Evolutionary conservation across 37 sponge, comb jelly and placozoan species (phyloP).

Genomic region (Chondrilla cf. caribensis): DNA sequence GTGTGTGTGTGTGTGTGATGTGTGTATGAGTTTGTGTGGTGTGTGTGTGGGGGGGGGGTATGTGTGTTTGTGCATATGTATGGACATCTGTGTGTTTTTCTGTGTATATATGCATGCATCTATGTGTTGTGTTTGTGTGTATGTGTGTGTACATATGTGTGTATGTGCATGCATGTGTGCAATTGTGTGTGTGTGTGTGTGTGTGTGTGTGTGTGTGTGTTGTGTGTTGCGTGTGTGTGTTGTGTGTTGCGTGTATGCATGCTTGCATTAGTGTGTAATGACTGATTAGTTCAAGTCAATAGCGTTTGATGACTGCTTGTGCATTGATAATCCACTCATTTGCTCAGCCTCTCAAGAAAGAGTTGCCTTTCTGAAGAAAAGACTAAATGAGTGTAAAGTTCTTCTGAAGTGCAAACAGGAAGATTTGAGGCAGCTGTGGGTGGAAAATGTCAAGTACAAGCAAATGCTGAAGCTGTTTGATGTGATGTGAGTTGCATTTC

Average conservation of each 20-base stretch:
- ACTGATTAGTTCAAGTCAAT: not conserved
- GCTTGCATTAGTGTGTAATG: not conserved
- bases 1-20: not conserved
- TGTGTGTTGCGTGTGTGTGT: too few relatives aligned
- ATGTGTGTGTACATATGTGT: too few relatives aligned
- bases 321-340: too few relatives aligned
- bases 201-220: too few relatives aligned
- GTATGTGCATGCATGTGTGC: not conserved
- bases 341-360: conserved; percentile 53
- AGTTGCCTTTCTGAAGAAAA: conserved; percentile 51
- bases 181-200: too few relatives aligned
- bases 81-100: not conserved
- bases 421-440: conserved; percentile 80
- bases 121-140: too few relatives aligned
- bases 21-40: not conserved
- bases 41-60: not conserved
- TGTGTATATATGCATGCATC: not conserved
- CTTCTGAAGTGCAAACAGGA: conserved; percentile 84
- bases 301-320: not conserved
- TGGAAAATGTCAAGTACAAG: conserved; percentile 87
- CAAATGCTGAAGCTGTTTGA: conserved; percentile 79
- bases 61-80: not conserved
- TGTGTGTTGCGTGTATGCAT: not conserved
- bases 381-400: conserved; percentile 56
- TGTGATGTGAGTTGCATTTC: conserved; percentile 61